Base-by-base conservation (phyloP, 92 coral and sea anemone genomes). In the Desmophyllum pertusum region DNA sequence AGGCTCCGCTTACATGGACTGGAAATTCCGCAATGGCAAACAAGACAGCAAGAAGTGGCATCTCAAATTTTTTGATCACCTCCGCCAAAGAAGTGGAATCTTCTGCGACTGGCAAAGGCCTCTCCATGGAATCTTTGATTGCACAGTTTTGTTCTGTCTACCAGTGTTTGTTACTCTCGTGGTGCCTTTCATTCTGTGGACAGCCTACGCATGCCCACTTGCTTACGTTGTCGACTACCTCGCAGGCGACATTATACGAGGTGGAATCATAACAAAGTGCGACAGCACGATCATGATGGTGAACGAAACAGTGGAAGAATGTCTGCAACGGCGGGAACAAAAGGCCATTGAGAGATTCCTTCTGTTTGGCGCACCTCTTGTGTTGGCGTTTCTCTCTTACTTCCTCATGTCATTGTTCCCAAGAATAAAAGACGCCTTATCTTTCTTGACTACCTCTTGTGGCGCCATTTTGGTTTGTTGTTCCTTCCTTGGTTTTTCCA, bases 401-500 rank as follows among this genome's bases (percentile, higher is more conserved):
- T 42, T 80, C 23, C 73, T 86, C 21, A 14, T 33, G 53, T 15
- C 61, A 13, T 19, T 79, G 25, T 42, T 74, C 21, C 78, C 73
- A 7, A 46, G 43, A 35, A 33, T 78, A 9, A 53, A 79, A 52
- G 31, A 45, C 5, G 76, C 66, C 33, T 33, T 73, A 2, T 70
- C 78, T 21, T 73, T 84, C 65, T 27, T 90, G 36, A 76, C 81
- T 50, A 70, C 84, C 5, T 53, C 78, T n/a, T 72, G 55, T 17
- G 63, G 71, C 23, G 79, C 45, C 72, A 71, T 88, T 83, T 87
- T 65, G 91, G 82, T 6, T 55, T 90, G 62, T 67, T 89, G 38
- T 90, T 86, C 43, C 75, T 93, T 35, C 97, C 98, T 10, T 88
- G 90, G 89, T 81, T 95, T 76, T 81, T 95, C 30, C 92, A 93